These are phyloP conservation scores for Neotoxoptera formosana DNA, from an alignment of 1,140 invertebrate genomes.

Conservation along the genomic window DNA sequence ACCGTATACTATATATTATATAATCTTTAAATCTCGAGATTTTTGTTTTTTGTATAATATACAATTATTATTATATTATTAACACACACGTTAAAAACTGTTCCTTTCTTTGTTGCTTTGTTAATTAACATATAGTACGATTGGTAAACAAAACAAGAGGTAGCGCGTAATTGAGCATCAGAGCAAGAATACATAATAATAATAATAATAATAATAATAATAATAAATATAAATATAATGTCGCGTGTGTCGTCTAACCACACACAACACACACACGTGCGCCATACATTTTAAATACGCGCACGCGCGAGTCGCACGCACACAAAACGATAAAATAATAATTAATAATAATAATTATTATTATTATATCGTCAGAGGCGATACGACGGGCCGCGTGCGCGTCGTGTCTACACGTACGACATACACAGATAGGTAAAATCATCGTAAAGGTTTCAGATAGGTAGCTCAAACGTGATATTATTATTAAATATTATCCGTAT, in stretches of 20 bases:
- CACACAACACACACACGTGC: neutral
- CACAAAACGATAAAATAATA: too few relatives aligned
- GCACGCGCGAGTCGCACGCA: too few relatives aligned
- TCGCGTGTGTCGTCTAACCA: neutral
- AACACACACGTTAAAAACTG: constrained; percentile 45
- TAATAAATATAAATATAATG: neutral
- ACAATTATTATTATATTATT: neutral
- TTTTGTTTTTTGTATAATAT: neutral
- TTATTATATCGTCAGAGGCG: neutral
- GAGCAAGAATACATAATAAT: constrained; percentile 48
- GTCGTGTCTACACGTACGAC: neutral
- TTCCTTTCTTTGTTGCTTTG: constrained; percentile 30
- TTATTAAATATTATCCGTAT: neutral
- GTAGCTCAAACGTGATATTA: constrained; percentile 19
- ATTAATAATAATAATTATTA: neutral
- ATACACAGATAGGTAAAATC: neutral
- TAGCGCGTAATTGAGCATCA: constrained; percentile 52
- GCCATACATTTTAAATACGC: neutral
- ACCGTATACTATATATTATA: constrained; percentile 48
- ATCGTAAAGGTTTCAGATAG: neutral
- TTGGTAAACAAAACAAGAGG: constrained; percentile 57
- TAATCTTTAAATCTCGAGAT: neutral
- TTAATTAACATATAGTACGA: constrained; percentile 46
- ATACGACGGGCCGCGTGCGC: neutral
- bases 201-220: neutral